A percentile compares a stretch with the other conserved stretches of the same genome.
phyloP scores from a whole-genome alignment of 2,888 invertebrate genomes.

The Hirtodrosophila duncani region DNA sequence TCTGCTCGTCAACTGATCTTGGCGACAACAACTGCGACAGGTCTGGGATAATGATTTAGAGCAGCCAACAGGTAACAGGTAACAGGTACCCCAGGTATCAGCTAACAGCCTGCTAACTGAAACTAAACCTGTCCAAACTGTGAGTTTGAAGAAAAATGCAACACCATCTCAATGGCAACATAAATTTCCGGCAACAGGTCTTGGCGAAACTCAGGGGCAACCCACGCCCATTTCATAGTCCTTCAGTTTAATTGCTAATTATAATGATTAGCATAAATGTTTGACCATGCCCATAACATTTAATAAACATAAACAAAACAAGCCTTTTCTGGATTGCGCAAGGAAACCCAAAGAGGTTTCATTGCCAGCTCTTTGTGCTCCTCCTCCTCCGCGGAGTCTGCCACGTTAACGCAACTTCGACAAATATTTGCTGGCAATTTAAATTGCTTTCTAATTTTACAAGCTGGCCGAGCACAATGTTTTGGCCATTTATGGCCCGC shows the following conservation, averaged over 20 bases:
- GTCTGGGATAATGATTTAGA: slow-evolving; percentile 41
- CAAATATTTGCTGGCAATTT: slow-evolving; percentile 43
- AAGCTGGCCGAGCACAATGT: slow-evolving; percentile 49
- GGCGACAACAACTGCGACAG: slow-evolving; percentile 45
- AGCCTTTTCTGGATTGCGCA: slow-evolving; percentile 29
- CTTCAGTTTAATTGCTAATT: slow-evolving; percentile 38
- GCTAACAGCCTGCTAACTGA: too few relatives aligned
- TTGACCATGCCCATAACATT: slow-evolving; percentile 49
- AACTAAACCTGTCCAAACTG: slow-evolving; percentile 38
- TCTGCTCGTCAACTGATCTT: slow-evolving; percentile 47
- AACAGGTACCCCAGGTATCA: too few relatives aligned
- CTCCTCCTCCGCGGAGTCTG: not conserved
- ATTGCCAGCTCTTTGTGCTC: slow-evolving; percentile 4
- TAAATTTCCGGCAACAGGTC: slow-evolving; percentile 24
- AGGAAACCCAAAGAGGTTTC: too few relatives aligned
- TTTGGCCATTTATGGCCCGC: slow-evolving; percentile 65
- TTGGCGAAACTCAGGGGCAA: slow-evolving; percentile 14
- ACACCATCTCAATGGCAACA: slow-evolving; percentile 31
- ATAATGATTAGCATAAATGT: slow-evolving; percentile 63
- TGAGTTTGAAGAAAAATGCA: slow-evolving; percentile 56
- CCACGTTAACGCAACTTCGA: too few relatives aligned
- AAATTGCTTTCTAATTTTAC: slow-evolving; percentile 71
- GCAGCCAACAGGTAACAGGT: too few relatives aligned
- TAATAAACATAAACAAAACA: slow-evolving; percentile 45
- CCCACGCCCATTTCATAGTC: slow-evolving; percentile 28